Percentiles rank a stretch among this genome's conserved stretches.
Conservation (phyloP, 2,113 vertebrate species). For the Lepidothrix coronata region DNA sequence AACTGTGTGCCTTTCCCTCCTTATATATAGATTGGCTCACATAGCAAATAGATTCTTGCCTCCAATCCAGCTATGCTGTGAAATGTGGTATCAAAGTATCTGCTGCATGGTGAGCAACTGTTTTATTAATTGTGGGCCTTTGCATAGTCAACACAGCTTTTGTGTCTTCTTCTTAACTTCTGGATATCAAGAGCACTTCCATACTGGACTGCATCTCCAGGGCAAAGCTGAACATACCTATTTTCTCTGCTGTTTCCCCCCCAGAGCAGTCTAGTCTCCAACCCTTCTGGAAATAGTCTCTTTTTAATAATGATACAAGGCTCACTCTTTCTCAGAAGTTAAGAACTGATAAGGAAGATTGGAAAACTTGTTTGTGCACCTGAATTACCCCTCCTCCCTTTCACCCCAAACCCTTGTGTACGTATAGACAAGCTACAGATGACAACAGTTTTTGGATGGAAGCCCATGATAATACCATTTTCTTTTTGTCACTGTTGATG, state of each 20-base stretch:
- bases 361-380: neutral
- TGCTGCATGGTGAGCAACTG: neutral
- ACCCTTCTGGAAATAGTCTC: neutral
- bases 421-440: neutral
- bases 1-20: neutral
- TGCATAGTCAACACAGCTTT: neutral
- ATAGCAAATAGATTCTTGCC: neutral
- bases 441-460: neutral
- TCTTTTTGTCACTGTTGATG: neutral
- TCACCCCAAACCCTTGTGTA: fast-evolving
- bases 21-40: neutral
- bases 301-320: neutral
- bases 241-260: neutral
- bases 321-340: neutral
- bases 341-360: neutral
- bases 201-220: neutral
- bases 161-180: neutral
- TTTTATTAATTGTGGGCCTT: neutral
- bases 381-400: neutral
- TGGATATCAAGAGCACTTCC: neutral
- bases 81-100: neutral
- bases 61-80: neutral
- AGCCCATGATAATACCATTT: neutral
- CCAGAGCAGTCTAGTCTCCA: neutral
- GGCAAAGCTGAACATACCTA: neutral